phyloP scores from a whole-genome alignment of 2,888 invertebrate species.

The Ommatoiulus sabulosus region DNA sequence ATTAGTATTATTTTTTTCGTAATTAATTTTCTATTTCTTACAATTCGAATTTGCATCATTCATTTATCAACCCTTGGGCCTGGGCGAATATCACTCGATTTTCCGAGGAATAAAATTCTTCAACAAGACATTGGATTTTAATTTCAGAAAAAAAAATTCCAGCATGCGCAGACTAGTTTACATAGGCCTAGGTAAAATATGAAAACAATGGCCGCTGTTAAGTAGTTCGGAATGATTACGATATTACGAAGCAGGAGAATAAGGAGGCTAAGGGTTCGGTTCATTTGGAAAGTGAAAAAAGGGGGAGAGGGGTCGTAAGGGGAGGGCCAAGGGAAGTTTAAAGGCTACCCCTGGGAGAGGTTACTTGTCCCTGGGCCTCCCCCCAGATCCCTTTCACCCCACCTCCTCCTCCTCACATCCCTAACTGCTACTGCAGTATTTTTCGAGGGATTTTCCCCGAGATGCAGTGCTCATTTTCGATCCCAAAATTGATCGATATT shows the following conservation, averaged over 20 bases:
- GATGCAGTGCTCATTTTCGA: slow-evolving; percentile 8
- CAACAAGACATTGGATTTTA: no score
- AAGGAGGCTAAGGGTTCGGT: slow-evolving; percentile 42
- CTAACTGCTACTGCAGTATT: slow-evolving; percentile 11
- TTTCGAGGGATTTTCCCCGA: slow-evolving; percentile 12
- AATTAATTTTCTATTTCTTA: no score
- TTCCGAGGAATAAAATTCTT: no score
- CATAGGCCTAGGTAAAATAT: neutral
- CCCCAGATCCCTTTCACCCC: neutral
- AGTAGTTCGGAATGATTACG: neutral
- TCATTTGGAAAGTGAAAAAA: slow-evolving; percentile 45
- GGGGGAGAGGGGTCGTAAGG: slow-evolving; percentile 52
- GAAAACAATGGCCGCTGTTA: neutral
- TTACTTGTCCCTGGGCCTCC: neutral
- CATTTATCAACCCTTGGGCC: no score
- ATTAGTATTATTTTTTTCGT: no score
- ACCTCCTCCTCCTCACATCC: neutral
- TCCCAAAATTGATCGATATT: slow-evolving; percentile 46
- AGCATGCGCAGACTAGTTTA: no score
- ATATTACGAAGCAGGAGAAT: slow-evolving; percentile 4
- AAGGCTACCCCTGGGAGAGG: neutral
- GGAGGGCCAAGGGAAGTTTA: slow-evolving; percentile 49
- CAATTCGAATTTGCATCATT: no score
- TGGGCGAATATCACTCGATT: no score
- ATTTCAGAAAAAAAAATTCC: no score